Base-by-base conservation (phyloP, 1,140 invertebrate species). In the Nasonia vitripennis region DNA sequence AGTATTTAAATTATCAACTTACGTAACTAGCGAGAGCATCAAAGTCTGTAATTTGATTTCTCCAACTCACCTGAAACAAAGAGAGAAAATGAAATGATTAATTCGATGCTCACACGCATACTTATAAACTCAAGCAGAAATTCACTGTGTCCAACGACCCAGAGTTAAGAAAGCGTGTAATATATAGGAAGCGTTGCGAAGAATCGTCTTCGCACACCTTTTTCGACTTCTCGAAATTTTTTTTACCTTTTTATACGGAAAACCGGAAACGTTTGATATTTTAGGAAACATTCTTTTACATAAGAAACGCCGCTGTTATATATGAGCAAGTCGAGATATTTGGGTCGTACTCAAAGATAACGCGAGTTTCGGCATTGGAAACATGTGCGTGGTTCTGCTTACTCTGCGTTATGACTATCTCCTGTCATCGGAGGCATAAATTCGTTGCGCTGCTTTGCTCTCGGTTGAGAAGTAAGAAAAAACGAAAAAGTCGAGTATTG, bases 341-440 rank as follows among this genome's bases (percentile, higher is more conserved):
- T 68, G 34, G 62, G 62, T 41, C 14, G 51, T 23, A 45, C 11
- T 6, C 41, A 70, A 45, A 62, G 37, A 45, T 70, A 70, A 73
- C 41, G 31, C 20, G 11, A 27, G 41, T 51, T 80, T 37, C 2
- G 37, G 48, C 2, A 70, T 80, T 10, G 78, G 41, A 80, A 70
- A 70, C 37, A 55, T 20, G 80, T 20, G 45, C 17, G 45, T 34
- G 3, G 20, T 27, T 62, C 55, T 5, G 31, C 68, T 73, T 55
- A 73, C 27, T 81, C 41, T 17, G n/a, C 14, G 23, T 55, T 37
- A 70, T 81, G 45, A 73, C 68, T 73, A 74, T 81, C 23, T 73
- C 41, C 45, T 73, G 70, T 81, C 80, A 41, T 81, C 80, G 45
- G 14, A 73, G 17, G 27, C 68, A 81, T 81, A 71, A 73, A 73